These are phyloP conservation scores for Condylura cristata DNA, from an alignment of 2,113 vertebrate species.

Conservation along the genomic window DNA sequence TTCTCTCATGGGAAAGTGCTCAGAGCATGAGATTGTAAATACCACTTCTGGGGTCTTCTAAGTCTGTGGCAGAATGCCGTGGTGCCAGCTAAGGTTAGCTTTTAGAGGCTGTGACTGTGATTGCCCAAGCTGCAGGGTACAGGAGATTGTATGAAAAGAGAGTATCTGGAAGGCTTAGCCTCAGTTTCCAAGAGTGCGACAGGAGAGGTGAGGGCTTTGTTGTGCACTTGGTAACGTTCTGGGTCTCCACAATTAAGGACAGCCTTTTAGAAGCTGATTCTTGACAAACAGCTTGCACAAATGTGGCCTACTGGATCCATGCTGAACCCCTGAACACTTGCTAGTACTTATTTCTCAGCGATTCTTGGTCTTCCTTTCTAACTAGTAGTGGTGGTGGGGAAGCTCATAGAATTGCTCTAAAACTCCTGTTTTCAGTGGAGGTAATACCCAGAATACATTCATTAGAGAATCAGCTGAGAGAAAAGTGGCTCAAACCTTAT, in stretches of 20 bases:
- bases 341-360: constrained; percentile 8
- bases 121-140: background rate
- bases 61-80: background rate
- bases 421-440: background rate
- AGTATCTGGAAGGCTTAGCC: background rate
- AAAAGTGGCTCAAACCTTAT: background rate
- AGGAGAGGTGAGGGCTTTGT: background rate
- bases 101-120: background rate
- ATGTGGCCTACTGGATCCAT: background rate
- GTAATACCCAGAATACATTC: background rate
- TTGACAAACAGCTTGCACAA: background rate
- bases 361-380: constrained; percentile 21
- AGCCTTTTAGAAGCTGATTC: background rate
- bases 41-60: background rate
- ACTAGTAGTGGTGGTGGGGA: background rate
- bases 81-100: background rate
- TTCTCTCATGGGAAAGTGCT: constrained; percentile 29
- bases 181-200: background rate
- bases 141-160: background rate
- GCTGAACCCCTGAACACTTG: background rate
- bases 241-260: background rate
- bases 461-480: background rate
- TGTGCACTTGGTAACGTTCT: background rate
- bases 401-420: background rate
- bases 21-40: constrained; percentile 19